These are phyloP conservation scores for Coreius guichenoti DNA, from an alignment of 2,797 vertebrate genomes.

Conservation along the genomic window DNA sequence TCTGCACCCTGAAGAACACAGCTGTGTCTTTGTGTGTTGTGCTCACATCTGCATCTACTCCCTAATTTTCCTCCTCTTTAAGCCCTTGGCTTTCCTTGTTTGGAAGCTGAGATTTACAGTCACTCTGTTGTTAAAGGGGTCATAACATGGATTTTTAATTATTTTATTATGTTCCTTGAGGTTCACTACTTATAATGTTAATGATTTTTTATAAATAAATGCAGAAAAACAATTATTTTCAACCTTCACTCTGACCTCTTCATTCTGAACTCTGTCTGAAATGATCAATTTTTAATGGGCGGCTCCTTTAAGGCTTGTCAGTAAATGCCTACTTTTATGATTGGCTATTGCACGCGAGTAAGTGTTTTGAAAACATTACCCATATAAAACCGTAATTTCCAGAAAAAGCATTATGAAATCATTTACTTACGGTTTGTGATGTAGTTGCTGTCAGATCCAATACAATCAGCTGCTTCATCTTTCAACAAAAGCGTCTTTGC, in stretches of 20 bases:
- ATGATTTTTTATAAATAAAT: background rate
- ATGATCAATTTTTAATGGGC: no score
- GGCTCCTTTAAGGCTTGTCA: no score
- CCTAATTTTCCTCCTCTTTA: background rate
- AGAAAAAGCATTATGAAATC: background rate
- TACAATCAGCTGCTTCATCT: background rate
- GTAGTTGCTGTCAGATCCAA: background rate
- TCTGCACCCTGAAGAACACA: conserved; percentile 43
- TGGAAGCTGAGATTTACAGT: conserved; percentile 30
- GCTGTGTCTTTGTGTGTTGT: conserved; percentile 37
- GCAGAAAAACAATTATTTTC: no score
- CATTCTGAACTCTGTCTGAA: no score
- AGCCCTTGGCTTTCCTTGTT: conserved; percentile 25
- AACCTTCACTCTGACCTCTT: no score
- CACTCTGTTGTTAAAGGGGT: background rate
- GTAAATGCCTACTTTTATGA: no score
- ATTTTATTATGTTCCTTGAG: background rate
- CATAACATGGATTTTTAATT: background rate
- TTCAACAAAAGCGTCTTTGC: background rate
- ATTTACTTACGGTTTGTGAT: background rate
- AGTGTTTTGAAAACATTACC: background rate
- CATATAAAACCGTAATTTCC: background rate
- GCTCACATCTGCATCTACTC: conserved; percentile 48
- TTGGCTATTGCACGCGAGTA: background rate
- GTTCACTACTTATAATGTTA: background rate